These are phyloP conservation scores for Tauraco hartlaubi DNA, from an alignment of 2,797 vertebrate species.

Conservation along the genomic window DNA sequence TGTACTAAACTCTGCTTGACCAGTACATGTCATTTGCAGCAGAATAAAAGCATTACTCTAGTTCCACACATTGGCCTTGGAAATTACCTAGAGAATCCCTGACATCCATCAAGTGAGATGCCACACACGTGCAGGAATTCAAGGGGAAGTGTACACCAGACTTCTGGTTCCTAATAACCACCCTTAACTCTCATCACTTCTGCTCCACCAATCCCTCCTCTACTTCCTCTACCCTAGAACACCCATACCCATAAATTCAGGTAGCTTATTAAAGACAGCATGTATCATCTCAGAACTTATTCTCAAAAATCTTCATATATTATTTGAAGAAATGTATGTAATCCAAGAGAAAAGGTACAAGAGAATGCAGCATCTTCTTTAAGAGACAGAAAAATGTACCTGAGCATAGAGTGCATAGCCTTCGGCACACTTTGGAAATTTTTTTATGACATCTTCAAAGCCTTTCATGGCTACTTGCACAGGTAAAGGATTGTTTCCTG, in stretches of 20 bases:
- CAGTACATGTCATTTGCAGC: background rate
- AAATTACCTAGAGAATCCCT: background rate
- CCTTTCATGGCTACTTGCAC: conserved; percentile 96
- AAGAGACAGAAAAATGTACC: conserved; percentile 76
- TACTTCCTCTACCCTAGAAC: background rate
- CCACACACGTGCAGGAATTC: background rate
- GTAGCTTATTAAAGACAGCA: background rate
- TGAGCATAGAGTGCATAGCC: conserved; percentile 98
- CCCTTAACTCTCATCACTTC: background rate
- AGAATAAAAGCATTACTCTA: background rate
- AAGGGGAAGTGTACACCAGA: background rate
- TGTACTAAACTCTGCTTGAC: background rate
- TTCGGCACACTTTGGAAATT: conserved; percentile 96
- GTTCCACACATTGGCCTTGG: background rate
- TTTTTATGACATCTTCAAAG: conserved; percentile 96
- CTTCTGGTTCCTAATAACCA: background rate
- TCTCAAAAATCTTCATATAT: background rate
- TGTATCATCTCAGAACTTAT: background rate
- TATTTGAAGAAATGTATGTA: background rate
- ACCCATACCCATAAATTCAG: background rate
- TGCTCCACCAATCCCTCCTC: background rate
- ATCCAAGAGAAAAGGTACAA: background rate
- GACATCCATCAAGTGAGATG: background rate
- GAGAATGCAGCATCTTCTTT: background rate
- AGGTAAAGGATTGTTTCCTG: conserved; percentile 94